Conservation (phyloP, 2,113 vertebrate species). For the Saccopteryx leptura region DNA sequence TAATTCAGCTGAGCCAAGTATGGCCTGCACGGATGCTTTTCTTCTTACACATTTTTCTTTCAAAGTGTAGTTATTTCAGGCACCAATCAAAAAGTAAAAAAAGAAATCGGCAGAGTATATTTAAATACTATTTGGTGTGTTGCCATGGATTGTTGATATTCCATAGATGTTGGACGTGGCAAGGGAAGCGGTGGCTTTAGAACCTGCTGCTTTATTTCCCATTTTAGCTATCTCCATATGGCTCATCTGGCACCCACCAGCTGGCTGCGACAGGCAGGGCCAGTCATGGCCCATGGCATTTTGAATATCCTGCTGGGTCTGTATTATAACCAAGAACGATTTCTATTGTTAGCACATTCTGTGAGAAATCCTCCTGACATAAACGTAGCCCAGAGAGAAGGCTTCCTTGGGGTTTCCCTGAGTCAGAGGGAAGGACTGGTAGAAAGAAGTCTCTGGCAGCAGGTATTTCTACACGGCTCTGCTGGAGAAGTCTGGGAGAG, state of each 20-base stretch:
- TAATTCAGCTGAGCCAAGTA: not conserved
- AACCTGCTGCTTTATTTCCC: constrained; percentile 73
- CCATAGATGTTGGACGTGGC: not conserved
- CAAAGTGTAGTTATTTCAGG: not conserved
- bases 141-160: not conserved
- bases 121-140: not conserved
- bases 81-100: not conserved
- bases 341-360: constrained; percentile 75
- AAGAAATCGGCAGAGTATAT: not conserved
- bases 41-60: not conserved
- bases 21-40: not conserved
- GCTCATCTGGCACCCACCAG: constrained; percentile 22
- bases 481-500: not conserved
- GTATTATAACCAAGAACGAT: constrained; percentile 64
- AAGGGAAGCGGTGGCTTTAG: constrained; percentile 15
- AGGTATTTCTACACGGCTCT: not conserved
- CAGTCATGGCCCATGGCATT: constrained; percentile 62
- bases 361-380: constrained; percentile 60
- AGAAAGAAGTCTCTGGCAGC: constrained; percentile 40
- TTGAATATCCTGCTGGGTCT: constrained; percentile 64
- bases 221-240: constrained; percentile 77
- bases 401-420: constrained; percentile 67
- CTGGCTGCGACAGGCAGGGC: constrained; percentile 51
- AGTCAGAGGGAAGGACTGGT: constrained; percentile 34
- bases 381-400: constrained; percentile 26